Evolutionary conservation across 2,797 vertebrate genomes (phyloP).

Genomic region (Alcedo quadribrachys): DNA sequence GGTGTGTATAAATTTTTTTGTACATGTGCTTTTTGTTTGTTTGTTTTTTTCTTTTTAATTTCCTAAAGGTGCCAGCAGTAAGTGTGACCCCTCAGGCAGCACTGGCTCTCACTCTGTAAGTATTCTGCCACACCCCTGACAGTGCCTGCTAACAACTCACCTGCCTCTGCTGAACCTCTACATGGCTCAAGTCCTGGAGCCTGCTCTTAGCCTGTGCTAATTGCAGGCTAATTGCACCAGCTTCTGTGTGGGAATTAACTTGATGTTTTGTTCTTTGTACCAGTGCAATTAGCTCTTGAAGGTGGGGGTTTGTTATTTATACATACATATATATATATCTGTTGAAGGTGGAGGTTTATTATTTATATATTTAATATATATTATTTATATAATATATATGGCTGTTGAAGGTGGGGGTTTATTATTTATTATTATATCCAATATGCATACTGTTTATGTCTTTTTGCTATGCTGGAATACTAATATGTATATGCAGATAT

Average conservation of each 20-base stretch:
- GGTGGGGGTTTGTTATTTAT: fast-evolving
- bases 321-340: too few relatives aligned
- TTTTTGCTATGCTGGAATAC: not conserved
- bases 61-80: slow-evolving; percentile 52
- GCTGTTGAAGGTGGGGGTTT: fast-evolving
- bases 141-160: not conserved
- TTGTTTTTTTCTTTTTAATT: slow-evolving; percentile 42
- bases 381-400: too few relatives aligned
- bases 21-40: too few relatives aligned
- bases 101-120: slow-evolving; percentile 81
- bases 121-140: slow-evolving; percentile 12
- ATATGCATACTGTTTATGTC: not conserved
- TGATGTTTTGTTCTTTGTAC: not conserved
- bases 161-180: not conserved
- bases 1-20: too few relatives aligned
- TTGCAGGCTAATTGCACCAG: not conserved
- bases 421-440: not conserved
- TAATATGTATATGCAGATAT: not conserved
- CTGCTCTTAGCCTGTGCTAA: not conserved
- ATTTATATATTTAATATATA: too few relatives aligned
- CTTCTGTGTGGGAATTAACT: not conserved
- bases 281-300: not conserved
- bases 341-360: too few relatives aligned
- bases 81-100: slow-evolving; percentile 86
- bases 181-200: not conserved